Evolutionary conservation across 2,888 invertebrate species (phyloP).

Genomic region (Sarcophaga caerulescens): DNA sequence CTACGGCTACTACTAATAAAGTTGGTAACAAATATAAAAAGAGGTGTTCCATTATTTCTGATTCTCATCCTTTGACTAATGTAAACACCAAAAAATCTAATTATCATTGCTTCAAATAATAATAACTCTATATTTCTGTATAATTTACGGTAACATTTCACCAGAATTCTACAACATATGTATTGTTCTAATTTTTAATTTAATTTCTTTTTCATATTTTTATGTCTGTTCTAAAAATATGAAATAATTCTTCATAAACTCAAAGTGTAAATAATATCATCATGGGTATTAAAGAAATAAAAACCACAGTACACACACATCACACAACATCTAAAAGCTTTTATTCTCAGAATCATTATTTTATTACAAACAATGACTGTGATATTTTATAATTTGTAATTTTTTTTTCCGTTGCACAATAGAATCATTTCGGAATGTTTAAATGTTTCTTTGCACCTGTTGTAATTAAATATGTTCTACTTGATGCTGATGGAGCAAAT

Average conservation of each 20-base stretch:
- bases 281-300: neutral
- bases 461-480: conserved; percentile 15
- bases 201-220: neutral
- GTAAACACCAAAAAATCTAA: too few species aligned
- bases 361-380: conserved; percentile 4
- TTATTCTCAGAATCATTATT: conserved; percentile 3
- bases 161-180: too few species aligned
- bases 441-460: conserved; percentile 12
- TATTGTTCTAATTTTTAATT: neutral
- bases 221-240: neutral
- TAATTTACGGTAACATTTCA: too few species aligned
- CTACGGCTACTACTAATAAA: too few species aligned
- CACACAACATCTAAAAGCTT: conserved; percentile 13
- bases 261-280: neutral
- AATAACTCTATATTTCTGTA: too few species aligned
- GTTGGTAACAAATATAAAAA: too few species aligned
- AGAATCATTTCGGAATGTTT: neutral
- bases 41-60: too few species aligned
- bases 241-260: neutral
- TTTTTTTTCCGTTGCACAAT: neutral
- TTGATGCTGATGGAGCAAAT: neutral
- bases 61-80: too few species aligned
- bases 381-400: neutral
- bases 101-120: too few species aligned
- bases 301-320: neutral